phyloP scores from a whole-genome alignment of 64 coral and sea anemone species.

The Porites lutea region DNA sequence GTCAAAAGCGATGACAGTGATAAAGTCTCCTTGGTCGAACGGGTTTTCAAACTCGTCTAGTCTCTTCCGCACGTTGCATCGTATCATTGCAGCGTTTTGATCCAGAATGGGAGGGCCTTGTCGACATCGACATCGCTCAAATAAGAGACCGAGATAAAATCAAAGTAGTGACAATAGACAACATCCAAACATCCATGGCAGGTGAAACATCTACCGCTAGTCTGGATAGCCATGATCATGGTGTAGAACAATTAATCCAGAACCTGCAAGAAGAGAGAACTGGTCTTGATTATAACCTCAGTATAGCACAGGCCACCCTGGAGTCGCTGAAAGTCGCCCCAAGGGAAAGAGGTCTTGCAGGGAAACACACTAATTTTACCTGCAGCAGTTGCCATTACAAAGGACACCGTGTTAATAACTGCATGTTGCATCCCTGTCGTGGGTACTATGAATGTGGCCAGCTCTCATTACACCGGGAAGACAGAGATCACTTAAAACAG shows the following conservation, averaged over 20 bases:
- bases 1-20: neutral
- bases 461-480: conserved; percentile 43
- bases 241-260: neutral
- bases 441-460: conserved; percentile 52
- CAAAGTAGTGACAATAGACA: neutral
- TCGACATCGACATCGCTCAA: conserved; percentile 8
- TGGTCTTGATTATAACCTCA: conserved; percentile 16
- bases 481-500: conserved; percentile 44
- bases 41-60: neutral
- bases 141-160: neutral
- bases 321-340: conserved; percentile 28
- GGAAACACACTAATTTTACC: conserved; percentile 25
- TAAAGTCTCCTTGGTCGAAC: neutral
- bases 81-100: conserved; percentile 21
- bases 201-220: neutral
- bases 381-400: conserved; percentile 47
- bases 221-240: neutral
- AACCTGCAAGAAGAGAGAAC: neutral
- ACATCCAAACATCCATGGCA: neutral
- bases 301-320: conserved; percentile 7
- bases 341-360: conserved; percentile 21
- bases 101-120: conserved; percentile 9
- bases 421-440: conserved; percentile 10
- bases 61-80: neutral
- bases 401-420: conserved; percentile 24